Base-by-base conservation (phyloP, 2,113 vertebrate genomes). In the Tachysurus vachellii region DNA sequence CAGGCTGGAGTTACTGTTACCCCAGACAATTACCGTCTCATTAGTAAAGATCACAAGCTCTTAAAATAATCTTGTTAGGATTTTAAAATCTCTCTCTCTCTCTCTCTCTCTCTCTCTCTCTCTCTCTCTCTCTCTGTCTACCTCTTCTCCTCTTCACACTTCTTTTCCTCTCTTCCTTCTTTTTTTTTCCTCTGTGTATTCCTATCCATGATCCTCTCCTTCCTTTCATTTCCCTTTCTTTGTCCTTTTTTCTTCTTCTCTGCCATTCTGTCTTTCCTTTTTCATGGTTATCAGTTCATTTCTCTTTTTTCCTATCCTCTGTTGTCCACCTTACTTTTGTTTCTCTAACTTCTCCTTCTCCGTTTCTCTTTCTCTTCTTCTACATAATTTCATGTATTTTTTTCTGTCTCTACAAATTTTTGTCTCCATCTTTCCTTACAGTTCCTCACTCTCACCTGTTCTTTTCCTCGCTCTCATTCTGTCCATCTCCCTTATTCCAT, bases 311-410 rank as follows among this genome's bases (percentile, higher is more conserved):
- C 8, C 0, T 23, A 47, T 75, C 47, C 42, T 47, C 17, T 75
- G 23, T 12, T 70, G 31, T 12, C 5, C 14, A 7, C 36, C 4
- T 68, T 28, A 68, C 66, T 70, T 70, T 36, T 14, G n/a, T 70
- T 70, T 70, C 68, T 71, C 7, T 71, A 16, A 70, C 16, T 71
- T 42, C 68, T 75, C 54, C 54, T 3, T 44, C 19, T 26, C 0
- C n/a, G n/a, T n/a, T n/a, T 47, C 6, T 75, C 4, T 47, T 23
- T 44, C 19, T 76, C 19, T 91, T 84, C 87, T 59, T 82, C 77
- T 77, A 6, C 47, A 11, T 77, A 23, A 53, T 26, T n/a, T 50
- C 23, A 14, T 53, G 11, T n/a, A 11, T 53, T n/a, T n/a, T n/a
- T 19, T 56, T 73, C 62, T 28, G 56, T 53, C 11, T 54, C 56